phyloP scores from a whole-genome alignment of 2,113 vertebrate genomes.

The Alethe diademata region DNA sequence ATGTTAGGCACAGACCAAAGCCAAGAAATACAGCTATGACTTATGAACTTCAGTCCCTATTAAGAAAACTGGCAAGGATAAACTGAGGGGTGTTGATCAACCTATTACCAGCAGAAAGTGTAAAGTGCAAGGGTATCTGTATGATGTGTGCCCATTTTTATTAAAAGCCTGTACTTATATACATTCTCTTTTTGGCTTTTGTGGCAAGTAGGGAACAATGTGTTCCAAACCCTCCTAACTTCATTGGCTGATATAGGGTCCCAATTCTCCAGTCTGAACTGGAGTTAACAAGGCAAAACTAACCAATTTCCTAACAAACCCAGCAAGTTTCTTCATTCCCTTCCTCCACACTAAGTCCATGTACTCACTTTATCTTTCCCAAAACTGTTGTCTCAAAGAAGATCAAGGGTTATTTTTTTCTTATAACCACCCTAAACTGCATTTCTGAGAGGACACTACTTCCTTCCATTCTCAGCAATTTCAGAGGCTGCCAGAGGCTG shows the following conservation, averaged over 20 bases:
- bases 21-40: neutral
- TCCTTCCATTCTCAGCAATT: conserved; percentile 54
- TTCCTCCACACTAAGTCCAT: neutral
- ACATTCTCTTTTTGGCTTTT: neutral
- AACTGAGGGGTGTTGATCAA: neutral
- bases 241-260: neutral
- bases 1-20: neutral
- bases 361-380: conserved; percentile 4
- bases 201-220: neutral
- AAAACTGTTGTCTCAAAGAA: conserved; percentile 19
- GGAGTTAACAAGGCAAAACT: neutral
- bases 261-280: neutral
- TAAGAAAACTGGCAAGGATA: neutral
- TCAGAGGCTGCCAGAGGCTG: conserved; percentile 48
- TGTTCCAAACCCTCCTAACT: neutral
- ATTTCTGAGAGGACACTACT: conserved; percentile 31
- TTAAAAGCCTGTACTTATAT: neutral
- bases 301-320: conserved; percentile 41
- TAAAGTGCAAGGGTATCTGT: neutral
- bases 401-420: conserved; percentile 32
- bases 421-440: conserved; percentile 19
- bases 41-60: neutral
- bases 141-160: neutral
- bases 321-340: conserved; percentile 36
- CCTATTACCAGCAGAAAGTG: neutral